Evolutionary conservation across 2,888 invertebrate genomes (phyloP), one percentile per base, ranked within the genome.

Genomic region (Nemapogon koenigi): DNA sequence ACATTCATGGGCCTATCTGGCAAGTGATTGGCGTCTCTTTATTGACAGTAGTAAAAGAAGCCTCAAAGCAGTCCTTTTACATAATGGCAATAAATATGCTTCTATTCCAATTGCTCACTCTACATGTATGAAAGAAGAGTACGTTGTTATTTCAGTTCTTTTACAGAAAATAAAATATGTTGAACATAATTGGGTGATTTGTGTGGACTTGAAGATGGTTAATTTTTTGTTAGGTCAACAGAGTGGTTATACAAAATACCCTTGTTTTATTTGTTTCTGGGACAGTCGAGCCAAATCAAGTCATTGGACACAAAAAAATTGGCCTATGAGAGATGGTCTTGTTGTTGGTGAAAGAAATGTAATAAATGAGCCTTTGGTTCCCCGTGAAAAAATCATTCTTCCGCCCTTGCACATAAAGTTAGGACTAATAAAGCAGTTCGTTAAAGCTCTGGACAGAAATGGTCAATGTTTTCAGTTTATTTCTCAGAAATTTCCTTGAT

Each of bases 21-120:
- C 46, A 36, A 30, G 26, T 30, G 44, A 47, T 19, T 49, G 47
- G 43, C 43, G 46, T 31, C 40, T 49, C 11, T 47, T 49, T 36
- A 48, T 49, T 18, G 49, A 48, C 37, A 44, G 44, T 22, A 42
- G 40, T 14, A 44, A 41, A 36, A 35, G 42, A 16, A 45, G 46
- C 39, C 37, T 46, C 14, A 47, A 46, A 43, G 44, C 41, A 38
- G 39, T 46, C 27, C 29, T 46, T 7, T 35, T 45, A 30, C 40
- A 47, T 30, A 47, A 46, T 26, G 46, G 42, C 7, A 45, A 47
- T 19, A 35, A 35, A 36, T 39, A 38, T 30, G 47, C 32, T n/a
- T 40, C 39, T 10, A 38, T 48, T 11, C 42, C 43, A 10, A 42
- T 43, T 42, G 43, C 29, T 18, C 28, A 44, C 18, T 15, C 27